Evolutionary conservation across 2,888 invertebrate genomes (phyloP).

Genomic region (Ormyrus rosae): DNA sequence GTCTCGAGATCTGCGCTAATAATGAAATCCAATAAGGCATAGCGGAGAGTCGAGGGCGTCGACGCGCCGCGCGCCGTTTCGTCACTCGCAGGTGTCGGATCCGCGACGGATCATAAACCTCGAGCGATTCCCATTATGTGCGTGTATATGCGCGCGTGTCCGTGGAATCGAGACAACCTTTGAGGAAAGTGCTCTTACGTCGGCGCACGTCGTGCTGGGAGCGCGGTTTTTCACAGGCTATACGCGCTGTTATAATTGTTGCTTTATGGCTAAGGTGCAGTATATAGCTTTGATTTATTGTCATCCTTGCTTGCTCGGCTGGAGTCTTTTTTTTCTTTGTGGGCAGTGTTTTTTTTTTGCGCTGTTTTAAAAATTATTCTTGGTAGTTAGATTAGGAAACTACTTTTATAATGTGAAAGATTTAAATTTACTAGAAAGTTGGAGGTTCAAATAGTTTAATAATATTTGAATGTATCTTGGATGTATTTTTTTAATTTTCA

Average conservation of each 20-base stretch:
- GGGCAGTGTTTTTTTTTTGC: too few relatives aligned
- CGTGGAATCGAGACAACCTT: background rate
- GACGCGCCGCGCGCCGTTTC: conserved; percentile 10
- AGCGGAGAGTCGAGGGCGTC: background rate
- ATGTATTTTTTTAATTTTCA: too few relatives aligned
- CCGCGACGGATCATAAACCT: conserved; percentile 5
- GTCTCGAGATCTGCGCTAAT: background rate
- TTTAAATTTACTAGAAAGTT: too few relatives aligned
- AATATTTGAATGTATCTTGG: too few relatives aligned
- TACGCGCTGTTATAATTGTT: too few relatives aligned
- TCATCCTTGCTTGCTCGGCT: background rate
- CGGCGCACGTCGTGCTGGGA: background rate
- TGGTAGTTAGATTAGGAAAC: too few relatives aligned
- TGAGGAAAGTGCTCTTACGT: background rate
- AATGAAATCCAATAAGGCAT: background rate
- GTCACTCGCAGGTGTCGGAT: conserved; percentile 13
- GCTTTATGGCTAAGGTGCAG: too few relatives aligned
- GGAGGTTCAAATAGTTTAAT: too few relatives aligned
- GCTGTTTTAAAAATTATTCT: too few relatives aligned
- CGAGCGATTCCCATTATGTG: background rate
- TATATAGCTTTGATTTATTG: too few relatives aligned
- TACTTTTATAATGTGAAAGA: too few relatives aligned
- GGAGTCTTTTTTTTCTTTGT: background rate
- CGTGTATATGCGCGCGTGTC: background rate
- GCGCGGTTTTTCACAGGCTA: too few relatives aligned